Conservation (phyloP, 1,140 invertebrate genomes). For the Wiebesia pumilae region DNA sequence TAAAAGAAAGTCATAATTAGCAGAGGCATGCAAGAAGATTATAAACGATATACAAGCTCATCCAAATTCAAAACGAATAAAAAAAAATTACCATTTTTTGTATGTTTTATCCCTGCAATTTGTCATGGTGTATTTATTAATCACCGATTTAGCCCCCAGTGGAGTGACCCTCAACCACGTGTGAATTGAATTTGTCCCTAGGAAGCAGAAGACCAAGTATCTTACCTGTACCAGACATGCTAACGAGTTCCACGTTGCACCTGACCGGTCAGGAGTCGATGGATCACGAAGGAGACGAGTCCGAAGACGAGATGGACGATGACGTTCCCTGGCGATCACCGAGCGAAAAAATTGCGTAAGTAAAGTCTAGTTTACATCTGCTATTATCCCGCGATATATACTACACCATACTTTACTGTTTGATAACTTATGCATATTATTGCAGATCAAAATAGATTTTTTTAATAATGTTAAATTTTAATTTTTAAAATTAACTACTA, state of each 20-base stretch:
- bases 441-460: too few species aligned
- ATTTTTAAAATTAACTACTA: too few species aligned
- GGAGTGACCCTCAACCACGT: neutral
- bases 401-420: too few species aligned
- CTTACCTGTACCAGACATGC: slow-evolving; percentile 90
- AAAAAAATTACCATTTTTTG: too few species aligned
- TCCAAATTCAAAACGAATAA: too few species aligned
- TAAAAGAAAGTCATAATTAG: too few species aligned
- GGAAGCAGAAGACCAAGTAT: slow-evolving; percentile 90
- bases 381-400: too few species aligned
- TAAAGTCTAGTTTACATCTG: slow-evolving; percentile 52
- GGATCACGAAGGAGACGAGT: slow-evolving; percentile 85
- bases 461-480: too few species aligned
- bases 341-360: slow-evolving; percentile 93
- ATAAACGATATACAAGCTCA: too few species aligned
- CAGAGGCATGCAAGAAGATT: too few species aligned
- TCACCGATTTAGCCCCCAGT: neutral
- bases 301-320: slow-evolving; percentile 91
- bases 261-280: slow-evolving; percentile 82
- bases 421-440: too few species aligned
- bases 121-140: neutral
- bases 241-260: slow-evolving; percentile 85
- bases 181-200: slow-evolving; percentile 62
- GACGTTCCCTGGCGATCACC: slow-evolving; percentile 92
- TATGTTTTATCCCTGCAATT: too few species aligned